Percentiles rank a stretch among this genome's conserved stretches.
phyloP scores from a whole-genome alignment of 2,113 vertebrate species.

The Urocynchramus pylzowi region DNA sequence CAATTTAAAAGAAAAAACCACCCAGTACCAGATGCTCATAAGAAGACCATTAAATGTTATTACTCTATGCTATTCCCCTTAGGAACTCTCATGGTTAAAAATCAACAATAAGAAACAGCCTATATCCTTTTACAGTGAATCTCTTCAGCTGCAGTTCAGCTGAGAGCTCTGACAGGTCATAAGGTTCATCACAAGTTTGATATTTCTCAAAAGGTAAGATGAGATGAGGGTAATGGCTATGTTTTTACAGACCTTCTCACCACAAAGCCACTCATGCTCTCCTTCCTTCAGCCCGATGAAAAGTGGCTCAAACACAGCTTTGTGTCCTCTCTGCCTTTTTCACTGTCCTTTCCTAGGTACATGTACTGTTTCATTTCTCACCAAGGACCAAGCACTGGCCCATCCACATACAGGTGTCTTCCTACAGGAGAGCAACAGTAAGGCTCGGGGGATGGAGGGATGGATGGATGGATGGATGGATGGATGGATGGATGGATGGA shows the following conservation, averaged over 20 bases:
- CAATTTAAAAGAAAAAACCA: conserved; percentile 5
- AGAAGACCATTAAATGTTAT: conserved; percentile 44
- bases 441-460: not conserved
- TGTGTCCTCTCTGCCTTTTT: not conserved
- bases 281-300: not conserved
- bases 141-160: not conserved
- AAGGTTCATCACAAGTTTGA: conserved; percentile 11
- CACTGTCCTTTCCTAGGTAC: not conserved
- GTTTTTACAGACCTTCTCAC: not conserved
- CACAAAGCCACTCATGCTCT: not conserved
- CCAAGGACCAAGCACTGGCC: not conserved
- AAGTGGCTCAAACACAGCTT: not conserved
- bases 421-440: not conserved
- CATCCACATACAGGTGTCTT: not conserved
- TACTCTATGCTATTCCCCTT: conserved; percentile 33
- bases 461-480: not conserved
- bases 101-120: conserved; percentile 7
- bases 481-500: not conserved
- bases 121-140: not conserved
- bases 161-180: conserved; percentile 8
- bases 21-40: conserved; percentile 42
- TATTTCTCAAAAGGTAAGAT: conserved; percentile 16
- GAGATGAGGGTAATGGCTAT: not conserved
- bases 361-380: not conserved
- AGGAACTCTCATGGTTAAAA: conserved; percentile 43